Percentiles rank a stretch among this genome's conserved stretches.
Conservation (phyloP, 2,888 invertebrate species). For the Tipula unca region DNA sequence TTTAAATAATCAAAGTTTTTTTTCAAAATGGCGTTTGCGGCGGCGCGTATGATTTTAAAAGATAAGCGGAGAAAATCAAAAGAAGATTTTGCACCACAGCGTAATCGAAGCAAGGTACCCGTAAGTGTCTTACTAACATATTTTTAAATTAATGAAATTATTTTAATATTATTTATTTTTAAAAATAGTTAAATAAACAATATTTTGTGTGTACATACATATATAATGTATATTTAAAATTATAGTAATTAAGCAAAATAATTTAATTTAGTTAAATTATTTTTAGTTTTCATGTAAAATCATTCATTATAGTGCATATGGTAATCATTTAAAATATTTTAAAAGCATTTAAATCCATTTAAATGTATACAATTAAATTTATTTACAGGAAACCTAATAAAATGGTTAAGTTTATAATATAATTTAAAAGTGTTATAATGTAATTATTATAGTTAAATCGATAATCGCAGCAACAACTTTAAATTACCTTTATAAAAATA, state of each 20-base stretch:
- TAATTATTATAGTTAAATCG: too few species aligned
- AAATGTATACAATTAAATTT: neutral
- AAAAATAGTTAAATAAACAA: neutral
- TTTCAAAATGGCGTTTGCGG: slow-evolving; percentile 67
- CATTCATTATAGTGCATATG: neutral
- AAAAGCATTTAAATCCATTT: neutral
- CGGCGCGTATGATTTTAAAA: slow-evolving; percentile 75
- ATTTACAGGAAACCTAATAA: neutral
- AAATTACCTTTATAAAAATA: too few species aligned
- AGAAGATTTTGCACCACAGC: slow-evolving; percentile 62
- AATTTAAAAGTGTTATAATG: too few species aligned
- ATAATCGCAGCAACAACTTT: too few species aligned
- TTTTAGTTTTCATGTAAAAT: neutral
- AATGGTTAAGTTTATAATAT: neutral
- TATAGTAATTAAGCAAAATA: neutral
- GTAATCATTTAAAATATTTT: neutral
- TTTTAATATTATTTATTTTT: neutral
- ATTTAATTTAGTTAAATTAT: neutral
- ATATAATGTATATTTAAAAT: neutral
- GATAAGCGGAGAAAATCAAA: slow-evolving; percentile 75
- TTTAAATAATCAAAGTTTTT: slow-evolving; percentile 9
- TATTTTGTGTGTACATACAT: too few species aligned
- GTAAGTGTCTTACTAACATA: too few species aligned
- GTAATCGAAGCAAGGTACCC: slow-evolving; percentile 73
- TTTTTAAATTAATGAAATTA: too few species aligned